These are phyloP conservation scores for Sarcophaga rosellei DNA, from an alignment of 2,888 invertebrate species.

Conservation along the genomic window DNA sequence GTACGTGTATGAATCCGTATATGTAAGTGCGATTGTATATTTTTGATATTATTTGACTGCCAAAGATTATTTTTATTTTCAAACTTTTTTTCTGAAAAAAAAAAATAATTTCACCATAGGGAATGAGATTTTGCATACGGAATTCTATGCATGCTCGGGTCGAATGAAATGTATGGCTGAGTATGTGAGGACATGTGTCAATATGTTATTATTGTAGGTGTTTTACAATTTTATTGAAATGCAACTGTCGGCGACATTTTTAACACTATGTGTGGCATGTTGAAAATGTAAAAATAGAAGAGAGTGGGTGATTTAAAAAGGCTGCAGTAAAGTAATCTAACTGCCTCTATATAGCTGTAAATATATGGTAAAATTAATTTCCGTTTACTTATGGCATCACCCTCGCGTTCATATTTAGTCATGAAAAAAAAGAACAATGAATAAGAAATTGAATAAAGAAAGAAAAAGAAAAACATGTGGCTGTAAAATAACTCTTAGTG, in stretches of 20 bases:
- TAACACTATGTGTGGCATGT: background rate
- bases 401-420: no score
- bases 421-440: no score
- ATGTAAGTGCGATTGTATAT: background rate
- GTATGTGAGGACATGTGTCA: background rate
- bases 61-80: slow-evolving; percentile 45
- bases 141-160: background rate
- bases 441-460: no score
- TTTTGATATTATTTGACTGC: slow-evolving; percentile 40
- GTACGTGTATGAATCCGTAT: background rate
- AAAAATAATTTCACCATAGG: background rate
- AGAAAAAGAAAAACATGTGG: no score
- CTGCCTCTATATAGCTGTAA: no score
- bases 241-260: background rate
- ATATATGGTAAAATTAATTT: no score
- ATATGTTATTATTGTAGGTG: background rate
- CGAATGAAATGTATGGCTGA: background rate
- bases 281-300: no score
- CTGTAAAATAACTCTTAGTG: no score
- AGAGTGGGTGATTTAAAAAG: no score
- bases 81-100: slow-evolving; percentile 1
- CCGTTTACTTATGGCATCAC: no score
- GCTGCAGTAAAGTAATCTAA: no score
- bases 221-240: slow-evolving; percentile 40
- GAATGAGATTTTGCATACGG: background rate